phyloP scores from a whole-genome alignment of 1,140 invertebrate genomes.

The Steinernema khuongi region DNA sequence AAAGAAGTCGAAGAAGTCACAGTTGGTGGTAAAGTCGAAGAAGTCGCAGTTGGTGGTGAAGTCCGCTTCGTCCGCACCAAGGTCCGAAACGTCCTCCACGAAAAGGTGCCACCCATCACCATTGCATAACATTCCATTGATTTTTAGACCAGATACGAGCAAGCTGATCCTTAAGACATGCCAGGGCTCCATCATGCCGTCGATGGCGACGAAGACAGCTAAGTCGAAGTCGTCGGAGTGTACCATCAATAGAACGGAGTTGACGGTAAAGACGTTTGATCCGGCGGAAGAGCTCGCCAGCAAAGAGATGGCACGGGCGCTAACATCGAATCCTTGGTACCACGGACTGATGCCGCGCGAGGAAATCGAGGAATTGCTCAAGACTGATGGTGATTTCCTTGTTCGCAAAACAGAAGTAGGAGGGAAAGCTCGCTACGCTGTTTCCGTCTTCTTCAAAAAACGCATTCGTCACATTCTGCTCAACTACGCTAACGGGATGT shows the following conservation, averaged over 20 bases:
- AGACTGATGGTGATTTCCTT: constrained; percentile 32
- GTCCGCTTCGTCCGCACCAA: too few relatives aligned
- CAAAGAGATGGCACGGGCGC: neutral
- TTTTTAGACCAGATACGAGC: neutral
- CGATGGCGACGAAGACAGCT: neutral
- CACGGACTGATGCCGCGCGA: constrained; percentile 40
- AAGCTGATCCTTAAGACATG: neutral
- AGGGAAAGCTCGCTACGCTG: constrained; percentile 24
- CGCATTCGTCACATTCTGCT: constrained; percentile 8
- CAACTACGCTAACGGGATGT: neutral
- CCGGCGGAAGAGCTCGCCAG: neutral
- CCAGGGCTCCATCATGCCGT: neutral
- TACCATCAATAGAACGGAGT: neutral
- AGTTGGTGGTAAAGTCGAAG: too few relatives aligned
- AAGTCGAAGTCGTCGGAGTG: neutral
- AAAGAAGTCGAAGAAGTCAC: neutral
- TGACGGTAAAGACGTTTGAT: neutral
- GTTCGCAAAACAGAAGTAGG: constrained; percentile 35
- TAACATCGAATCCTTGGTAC: constrained; percentile 25
- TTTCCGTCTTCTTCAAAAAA: constrained; percentile 19
- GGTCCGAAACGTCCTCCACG: too few relatives aligned
- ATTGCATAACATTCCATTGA: neutral
- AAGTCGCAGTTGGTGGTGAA: too few relatives aligned
- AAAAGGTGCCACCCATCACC: too few relatives aligned
- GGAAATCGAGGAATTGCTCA: constrained; percentile 31